Percentiles rank a stretch among this genome's conserved stretches.
Evolutionary conservation across 2,113 vertebrate species (phyloP).

Genomic region (Chamaea fasciata): DNA sequence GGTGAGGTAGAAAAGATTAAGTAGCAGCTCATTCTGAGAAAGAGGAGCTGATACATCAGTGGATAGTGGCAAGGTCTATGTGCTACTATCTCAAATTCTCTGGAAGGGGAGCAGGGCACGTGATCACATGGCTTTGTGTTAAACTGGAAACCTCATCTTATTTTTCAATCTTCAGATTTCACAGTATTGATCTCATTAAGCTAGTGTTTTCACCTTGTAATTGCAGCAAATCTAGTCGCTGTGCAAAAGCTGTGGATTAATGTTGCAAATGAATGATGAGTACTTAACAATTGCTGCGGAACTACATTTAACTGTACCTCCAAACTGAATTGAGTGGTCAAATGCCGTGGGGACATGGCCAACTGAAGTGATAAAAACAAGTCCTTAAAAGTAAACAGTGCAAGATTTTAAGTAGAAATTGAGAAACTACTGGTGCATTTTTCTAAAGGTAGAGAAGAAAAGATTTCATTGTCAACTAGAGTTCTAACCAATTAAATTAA

Average conservation of each 20-base stretch:
- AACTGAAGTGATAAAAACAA: not conserved
- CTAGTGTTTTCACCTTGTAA: not conserved
- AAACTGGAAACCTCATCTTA: slow-evolving; percentile 22
- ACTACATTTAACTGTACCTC: not conserved
- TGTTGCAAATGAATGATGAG: not conserved
- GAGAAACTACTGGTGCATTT: not conserved
- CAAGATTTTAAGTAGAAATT: not conserved
- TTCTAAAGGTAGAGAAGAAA: not conserved
- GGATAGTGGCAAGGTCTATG: not conserved
- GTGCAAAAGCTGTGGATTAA: not conserved
- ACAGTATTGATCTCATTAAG: slow-evolving; percentile 28
- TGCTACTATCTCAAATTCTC: not conserved
- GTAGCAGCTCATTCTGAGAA: not conserved
- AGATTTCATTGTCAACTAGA: not conserved
- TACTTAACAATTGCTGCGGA: not conserved
- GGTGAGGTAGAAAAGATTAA: not conserved
- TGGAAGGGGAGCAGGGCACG: not conserved
- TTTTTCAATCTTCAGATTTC: slow-evolving; percentile 42
- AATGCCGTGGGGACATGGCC: not conserved
- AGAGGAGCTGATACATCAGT: not conserved
- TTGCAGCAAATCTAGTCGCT: not conserved
- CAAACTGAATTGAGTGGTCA: not conserved
- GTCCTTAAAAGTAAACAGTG: not conserved
- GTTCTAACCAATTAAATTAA: not conserved
- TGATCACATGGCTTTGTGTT: not conserved